phyloP scores from a whole-genome alignment of 2,888 invertebrate genomes.

The Microctonus hyperodae region DNA sequence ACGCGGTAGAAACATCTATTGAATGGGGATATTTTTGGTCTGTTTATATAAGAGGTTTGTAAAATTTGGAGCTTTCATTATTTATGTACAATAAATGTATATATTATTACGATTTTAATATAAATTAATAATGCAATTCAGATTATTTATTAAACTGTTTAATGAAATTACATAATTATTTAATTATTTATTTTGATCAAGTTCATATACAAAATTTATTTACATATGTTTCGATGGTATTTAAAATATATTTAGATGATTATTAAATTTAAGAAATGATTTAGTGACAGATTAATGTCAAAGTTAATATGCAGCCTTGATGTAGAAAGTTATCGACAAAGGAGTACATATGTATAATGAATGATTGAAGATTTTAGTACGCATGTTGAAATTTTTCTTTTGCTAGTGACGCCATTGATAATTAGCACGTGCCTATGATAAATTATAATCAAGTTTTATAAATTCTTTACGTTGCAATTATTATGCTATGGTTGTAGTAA shows the following conservation, averaged over 20 bases:
- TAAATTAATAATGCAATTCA: neutral
- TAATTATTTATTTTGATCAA: neutral
- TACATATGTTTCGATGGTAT: neutral
- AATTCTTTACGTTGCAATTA: neutral
- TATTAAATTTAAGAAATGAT: conserved; percentile 1
- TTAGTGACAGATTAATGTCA: neutral
- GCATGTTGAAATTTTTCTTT: neutral
- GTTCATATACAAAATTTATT: neutral
- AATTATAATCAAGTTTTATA: neutral
- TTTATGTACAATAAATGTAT: neutral
- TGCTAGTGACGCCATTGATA: neutral
- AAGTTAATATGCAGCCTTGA: neutral
- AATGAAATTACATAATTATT: neutral
- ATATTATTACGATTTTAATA: neutral
- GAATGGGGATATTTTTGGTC: conserved; percentile 42
- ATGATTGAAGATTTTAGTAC: neutral
- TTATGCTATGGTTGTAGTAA: neutral
- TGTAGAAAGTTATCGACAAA: conserved; percentile 1
- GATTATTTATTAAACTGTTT: neutral
- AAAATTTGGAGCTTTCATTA: conserved; percentile 17
- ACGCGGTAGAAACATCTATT: conserved; percentile 15
- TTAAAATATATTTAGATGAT: neutral
- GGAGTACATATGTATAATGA: neutral
- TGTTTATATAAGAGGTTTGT: conserved; percentile 42
- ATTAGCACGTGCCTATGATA: neutral